A percentile compares a stretch with the other conserved stretches of the same genome.
These are phyloP conservation scores for Colletes gigas DNA, from an alignment of 1,140 invertebrate species.

Conservation along the genomic window DNA sequence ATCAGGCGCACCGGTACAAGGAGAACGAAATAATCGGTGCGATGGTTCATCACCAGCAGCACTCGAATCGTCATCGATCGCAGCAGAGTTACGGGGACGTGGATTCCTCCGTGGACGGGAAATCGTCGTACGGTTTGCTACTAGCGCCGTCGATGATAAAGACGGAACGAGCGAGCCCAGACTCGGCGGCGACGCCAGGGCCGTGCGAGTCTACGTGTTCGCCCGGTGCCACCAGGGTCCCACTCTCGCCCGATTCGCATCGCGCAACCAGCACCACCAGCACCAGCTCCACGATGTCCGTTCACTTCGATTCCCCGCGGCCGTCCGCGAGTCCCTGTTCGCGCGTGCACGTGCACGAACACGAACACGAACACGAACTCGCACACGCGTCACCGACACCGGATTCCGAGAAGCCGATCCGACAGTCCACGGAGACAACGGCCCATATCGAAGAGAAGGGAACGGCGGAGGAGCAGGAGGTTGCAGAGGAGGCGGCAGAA, in stretches of 20 bases:
- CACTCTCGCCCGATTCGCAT: slow-evolving; percentile 51
- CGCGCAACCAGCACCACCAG: slow-evolving; percentile 69
- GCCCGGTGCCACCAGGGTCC: slow-evolving; percentile 47
- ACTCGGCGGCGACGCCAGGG: slow-evolving; percentile 72
- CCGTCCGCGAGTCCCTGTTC: slow-evolving; percentile 43
- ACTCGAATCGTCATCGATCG: slow-evolving; percentile 52
- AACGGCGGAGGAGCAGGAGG: slow-evolving; percentile 14
- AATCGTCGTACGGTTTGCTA: slow-evolving; percentile 45
- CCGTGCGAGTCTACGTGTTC: slow-evolving; percentile 70
- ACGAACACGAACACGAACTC: slow-evolving; percentile 58
- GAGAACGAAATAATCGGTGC: slow-evolving; percentile 28
- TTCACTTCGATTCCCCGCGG: slow-evolving; percentile 56
- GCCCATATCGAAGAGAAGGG: slow-evolving; percentile 39
- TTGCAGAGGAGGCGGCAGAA: slow-evolving; percentile 16
- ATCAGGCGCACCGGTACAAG: slow-evolving; percentile 25
- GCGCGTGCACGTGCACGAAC: slow-evolving; percentile 60
- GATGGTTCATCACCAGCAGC: slow-evolving; percentile 36
- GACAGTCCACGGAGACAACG: slow-evolving; percentile 52
- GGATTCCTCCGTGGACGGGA: slow-evolving; percentile 57
- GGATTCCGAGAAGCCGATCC: slow-evolving; percentile 65
- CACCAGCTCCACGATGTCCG: slow-evolving; percentile 54
- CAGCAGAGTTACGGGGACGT: slow-evolving; percentile 48
- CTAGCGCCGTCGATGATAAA: slow-evolving; percentile 71
- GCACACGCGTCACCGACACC: slow-evolving; percentile 50
- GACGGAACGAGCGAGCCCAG: slow-evolving; percentile 73